Evolutionary conservation across 2,113 vertebrate species (phyloP).

Genomic region (Heterotis niloticus): DNA sequence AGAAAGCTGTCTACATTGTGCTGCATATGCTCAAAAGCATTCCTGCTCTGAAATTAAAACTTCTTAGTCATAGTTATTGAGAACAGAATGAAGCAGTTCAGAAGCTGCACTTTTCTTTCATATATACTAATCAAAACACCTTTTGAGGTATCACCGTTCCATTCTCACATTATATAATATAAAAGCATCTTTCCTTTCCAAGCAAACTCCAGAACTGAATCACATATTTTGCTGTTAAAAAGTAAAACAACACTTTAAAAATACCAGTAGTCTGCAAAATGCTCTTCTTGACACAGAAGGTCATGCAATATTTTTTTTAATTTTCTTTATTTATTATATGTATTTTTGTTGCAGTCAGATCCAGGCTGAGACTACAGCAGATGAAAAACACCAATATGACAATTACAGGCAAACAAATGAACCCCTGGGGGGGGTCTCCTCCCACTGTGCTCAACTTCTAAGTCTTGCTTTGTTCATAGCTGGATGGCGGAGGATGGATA

Average conservation of each 20-base stretch:
- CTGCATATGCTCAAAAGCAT: no score
- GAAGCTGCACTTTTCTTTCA: no score
- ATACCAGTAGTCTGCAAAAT: neutral
- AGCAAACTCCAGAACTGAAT: conserved; percentile 10
- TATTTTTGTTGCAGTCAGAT: no score
- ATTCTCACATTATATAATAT: conserved; percentile 11
- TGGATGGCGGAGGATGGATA: neutral
- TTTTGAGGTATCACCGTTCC: conserved; percentile 4
- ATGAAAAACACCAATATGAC: neutral
- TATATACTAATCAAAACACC: no score
- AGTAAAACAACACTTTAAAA: neutral
- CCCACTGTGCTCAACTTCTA: neutral
- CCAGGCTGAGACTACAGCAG: no score
- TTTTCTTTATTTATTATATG: no score
- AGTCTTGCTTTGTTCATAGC: neutral
- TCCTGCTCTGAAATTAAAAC: neutral
- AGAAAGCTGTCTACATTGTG: no score
- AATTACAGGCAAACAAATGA: no score
- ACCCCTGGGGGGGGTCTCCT: neutral
- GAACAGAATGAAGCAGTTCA: no score
- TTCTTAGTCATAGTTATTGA: neutral
- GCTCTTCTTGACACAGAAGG: neutral
- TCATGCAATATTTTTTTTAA: neutral
- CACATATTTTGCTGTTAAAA: conserved; percentile 6
- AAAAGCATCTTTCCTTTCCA: neutral